These are phyloP conservation scores for Ecdyonurus torrentis DNA, from an alignment of 2,888 invertebrate genomes.

Conservation along the genomic window DNA sequence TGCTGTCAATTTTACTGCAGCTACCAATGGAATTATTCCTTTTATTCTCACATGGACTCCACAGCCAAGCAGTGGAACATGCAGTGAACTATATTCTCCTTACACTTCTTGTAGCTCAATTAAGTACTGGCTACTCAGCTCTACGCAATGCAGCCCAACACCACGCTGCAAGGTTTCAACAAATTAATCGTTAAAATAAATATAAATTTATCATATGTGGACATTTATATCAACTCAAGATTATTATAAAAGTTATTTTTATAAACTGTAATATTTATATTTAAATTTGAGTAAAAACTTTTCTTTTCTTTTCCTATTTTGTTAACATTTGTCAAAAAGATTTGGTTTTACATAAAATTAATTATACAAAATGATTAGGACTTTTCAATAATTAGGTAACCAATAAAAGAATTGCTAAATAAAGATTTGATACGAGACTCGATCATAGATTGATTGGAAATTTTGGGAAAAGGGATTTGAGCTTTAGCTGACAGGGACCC, in stretches of 20 bases:
- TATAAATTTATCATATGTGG: conserved; percentile 3
- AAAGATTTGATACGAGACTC: too few relatives aligned
- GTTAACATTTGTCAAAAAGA: not conserved
- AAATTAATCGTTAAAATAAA: conserved; percentile 17
- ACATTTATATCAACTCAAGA: not conserved
- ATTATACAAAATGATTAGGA: too few relatives aligned
- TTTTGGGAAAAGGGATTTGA: too few relatives aligned
- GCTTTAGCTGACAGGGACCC: too few relatives aligned
- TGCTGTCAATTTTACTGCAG: conserved; percentile 69
- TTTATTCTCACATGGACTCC: conserved; percentile 45
- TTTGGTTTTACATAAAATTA: too few relatives aligned
- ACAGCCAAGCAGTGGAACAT: conserved; percentile 44
- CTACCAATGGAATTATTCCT: conserved; percentile 67
- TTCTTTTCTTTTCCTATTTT: too few relatives aligned
- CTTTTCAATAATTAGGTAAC: too few relatives aligned
- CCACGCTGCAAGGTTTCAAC: conserved; percentile 40
- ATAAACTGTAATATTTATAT: not conserved
- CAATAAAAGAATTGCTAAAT: too few relatives aligned
- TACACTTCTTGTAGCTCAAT: conserved; percentile 36
- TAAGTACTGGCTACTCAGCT: conserved; percentile 45
- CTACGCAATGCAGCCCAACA: conserved; percentile 49
- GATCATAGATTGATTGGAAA: too few relatives aligned
- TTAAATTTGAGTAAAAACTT: not conserved
- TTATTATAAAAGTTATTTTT: not conserved
- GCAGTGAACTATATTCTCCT: conserved; percentile 44